phyloP scores from a whole-genome alignment of 1,140 invertebrate genomes.

The Drosophila busckii region DNA sequence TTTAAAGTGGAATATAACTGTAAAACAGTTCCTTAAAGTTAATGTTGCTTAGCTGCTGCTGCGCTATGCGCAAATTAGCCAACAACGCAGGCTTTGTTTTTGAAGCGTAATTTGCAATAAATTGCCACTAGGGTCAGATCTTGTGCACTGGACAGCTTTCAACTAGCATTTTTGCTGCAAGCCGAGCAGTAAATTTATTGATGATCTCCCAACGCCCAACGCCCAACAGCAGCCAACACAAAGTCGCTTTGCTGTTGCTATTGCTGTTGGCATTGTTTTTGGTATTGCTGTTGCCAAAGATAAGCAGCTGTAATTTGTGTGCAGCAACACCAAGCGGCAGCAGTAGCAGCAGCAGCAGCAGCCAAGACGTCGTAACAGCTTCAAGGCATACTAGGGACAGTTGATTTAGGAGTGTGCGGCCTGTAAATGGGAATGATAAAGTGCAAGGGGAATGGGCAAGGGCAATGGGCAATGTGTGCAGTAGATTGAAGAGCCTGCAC shows the following conservation, averaged over 20 bases:
- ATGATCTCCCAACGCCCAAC: conserved; percentile 51
- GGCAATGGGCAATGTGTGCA: conserved; percentile 56
- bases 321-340: conserved; percentile 54
- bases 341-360: conserved; percentile 2
- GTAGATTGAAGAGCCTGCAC: conserved; percentile 63
- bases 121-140: conserved; percentile 51
- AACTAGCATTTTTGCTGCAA: conserved; percentile 57
- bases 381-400: conserved; percentile 35
- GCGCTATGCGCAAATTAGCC: conserved; percentile 54
- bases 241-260: conserved; percentile 41
- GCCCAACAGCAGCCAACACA: conserved; percentile 14
- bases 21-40: neutral
- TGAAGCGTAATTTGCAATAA: conserved; percentile 76
- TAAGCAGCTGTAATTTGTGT: conserved; percentile 76
- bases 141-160: conserved; percentile 22
- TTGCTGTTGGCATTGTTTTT: no score
- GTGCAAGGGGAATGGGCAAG: neutral
- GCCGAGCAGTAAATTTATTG: conserved; percentile 70
- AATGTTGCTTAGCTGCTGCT: neutral
- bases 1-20: neutral
- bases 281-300: conserved; percentile 62
- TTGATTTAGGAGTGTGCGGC: conserved; percentile 66
- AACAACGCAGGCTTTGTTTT: conserved; percentile 62
- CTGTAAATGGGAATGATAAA: neutral
- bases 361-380: conserved; percentile 36